These are phyloP conservation scores for Tenebrio molitor DNA, from an alignment of 1,140 invertebrate species.

Conservation along the genomic window DNA sequence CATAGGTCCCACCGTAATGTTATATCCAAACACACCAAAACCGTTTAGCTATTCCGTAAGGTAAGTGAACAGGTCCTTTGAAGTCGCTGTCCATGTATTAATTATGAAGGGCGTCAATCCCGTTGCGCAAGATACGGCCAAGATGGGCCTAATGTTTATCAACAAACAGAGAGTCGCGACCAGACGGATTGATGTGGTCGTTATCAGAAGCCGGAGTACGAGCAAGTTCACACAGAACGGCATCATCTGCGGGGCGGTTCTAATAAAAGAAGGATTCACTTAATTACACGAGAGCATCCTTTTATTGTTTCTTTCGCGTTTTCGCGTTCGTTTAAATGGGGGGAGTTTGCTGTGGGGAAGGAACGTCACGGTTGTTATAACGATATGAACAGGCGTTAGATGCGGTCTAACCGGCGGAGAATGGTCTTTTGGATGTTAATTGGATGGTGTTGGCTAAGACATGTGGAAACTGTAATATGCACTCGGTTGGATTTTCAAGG, in stretches of 20 bases:
- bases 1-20: constrained; percentile 10
- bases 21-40: not conserved
- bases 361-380: no score
- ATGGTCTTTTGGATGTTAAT: no score
- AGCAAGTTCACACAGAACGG: not conserved
- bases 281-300: constrained; percentile 4
- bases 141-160: constrained; percentile 27
- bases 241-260: not conserved
- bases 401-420: no score
- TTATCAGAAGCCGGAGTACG: constrained; percentile 2
- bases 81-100: constrained; percentile 35
- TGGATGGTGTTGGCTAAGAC: no score
- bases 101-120: constrained; percentile 16
- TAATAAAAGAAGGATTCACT: constrained; percentile 8
- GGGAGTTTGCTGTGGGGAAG: no score
- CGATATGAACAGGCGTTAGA: no score
- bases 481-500: no score
- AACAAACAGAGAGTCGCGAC: constrained; percentile 16
- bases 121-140: not conserved
- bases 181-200: constrained; percentile 22
- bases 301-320: constrained; percentile 11
- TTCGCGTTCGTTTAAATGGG: not conserved
- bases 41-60: constrained; percentile 17
- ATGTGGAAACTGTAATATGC: no score
- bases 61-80: constrained; percentile 23